A percentile compares a stretch with the other conserved stretches of the same genome.
Conservation (phyloP, 2,113 vertebrate genomes). For the Hippocampus guttulatus region DNA sequence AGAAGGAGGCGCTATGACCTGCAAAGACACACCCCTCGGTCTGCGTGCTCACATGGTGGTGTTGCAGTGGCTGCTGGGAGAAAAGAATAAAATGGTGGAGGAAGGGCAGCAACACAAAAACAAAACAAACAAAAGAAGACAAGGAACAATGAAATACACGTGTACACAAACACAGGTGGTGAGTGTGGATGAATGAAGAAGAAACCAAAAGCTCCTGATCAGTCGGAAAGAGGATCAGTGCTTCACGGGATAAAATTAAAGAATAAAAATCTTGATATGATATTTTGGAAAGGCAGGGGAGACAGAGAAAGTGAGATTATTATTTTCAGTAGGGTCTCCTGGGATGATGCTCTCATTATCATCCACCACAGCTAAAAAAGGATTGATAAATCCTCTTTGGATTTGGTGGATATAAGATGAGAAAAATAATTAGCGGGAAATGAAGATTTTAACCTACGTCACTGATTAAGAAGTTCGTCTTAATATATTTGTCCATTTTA, state of each 20-base stretch:
- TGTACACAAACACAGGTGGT: conserved; percentile 11
- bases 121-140: conserved; percentile 20
- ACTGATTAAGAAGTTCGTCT: background rate
- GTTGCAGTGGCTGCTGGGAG: conserved; percentile 67
- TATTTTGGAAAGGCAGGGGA: conserved; percentile 67
- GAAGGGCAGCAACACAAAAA: conserved; percentile 37
- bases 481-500: background rate
- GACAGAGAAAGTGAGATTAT: conserved; percentile 65
- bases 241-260: conserved; percentile 86
- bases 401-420: background rate
- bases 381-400: background rate
- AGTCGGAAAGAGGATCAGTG: conserved; percentile 61
- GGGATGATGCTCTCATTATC: background rate
- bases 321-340: conserved; percentile 10
- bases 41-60: conserved; percentile 64
- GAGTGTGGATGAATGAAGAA: conserved; percentile 12
- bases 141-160: conserved; percentile 56
- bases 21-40: conserved; percentile 70
- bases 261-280: conserved; percentile 80
- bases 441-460: background rate
- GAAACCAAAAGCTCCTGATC: background rate
- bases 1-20: conserved; percentile 61
- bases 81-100: conserved; percentile 39
- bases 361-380: background rate
- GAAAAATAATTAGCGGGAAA: background rate